Evolutionary conservation across 2,888 invertebrate species (phyloP), one percentile per base, ranked within the genome.

Genomic region (Diplolepis rosae): DNA sequence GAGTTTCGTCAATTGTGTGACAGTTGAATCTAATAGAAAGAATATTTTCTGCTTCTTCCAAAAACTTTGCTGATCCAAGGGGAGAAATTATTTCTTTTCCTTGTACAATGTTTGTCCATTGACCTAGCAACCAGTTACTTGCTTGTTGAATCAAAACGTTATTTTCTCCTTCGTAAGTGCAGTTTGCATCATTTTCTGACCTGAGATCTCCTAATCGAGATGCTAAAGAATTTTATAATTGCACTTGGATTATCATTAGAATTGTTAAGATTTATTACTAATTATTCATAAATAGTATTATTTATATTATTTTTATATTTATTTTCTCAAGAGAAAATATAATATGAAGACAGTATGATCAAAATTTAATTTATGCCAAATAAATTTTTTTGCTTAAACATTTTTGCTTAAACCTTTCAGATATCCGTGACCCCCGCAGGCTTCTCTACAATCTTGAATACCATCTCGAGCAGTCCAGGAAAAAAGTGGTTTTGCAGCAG

Each of bases 351-450:
- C n/a, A n/a, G n/a, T n/a, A n/a, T n/a, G n/a, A n/a, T n/a, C n/a
- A n/a, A n/a, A n/a, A n/a, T n/a, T n/a, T n/a, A n/a, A n/a, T n/a
- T n/a, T n/a, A n/a, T n/a, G n/a, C n/a, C n/a, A n/a, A n/a, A n/a
- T n/a, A n/a, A n/a, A n/a, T n/a, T 11, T 56, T 15, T 45, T 35
- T 13, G 11, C 11, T 24, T 18, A 13, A 42, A 30, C 48, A 54
- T 51, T 52, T 51, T 9, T 39, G n/a, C 15, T 61, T 61, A 0
- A 84, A 93, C 93, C 92, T 90, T 93, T 93, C 1, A 95, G 89
- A 86, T 97, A 98, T 0, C 98, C 98, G 89, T 98, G 98, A 5
- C 98, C 98, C 2, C 97, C 98, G 86, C 98, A 98, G 0, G 96
- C 95, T 89, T 98, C 98, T 72, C 98, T 90, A 82, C 96, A 96